A percentile compares a stretch with the other conserved stretches of the same genome.
These are phyloP conservation scores for Aplidium turbinatum DNA, from an alignment of 23 tunicate species.

Conservation along the genomic window DNA sequence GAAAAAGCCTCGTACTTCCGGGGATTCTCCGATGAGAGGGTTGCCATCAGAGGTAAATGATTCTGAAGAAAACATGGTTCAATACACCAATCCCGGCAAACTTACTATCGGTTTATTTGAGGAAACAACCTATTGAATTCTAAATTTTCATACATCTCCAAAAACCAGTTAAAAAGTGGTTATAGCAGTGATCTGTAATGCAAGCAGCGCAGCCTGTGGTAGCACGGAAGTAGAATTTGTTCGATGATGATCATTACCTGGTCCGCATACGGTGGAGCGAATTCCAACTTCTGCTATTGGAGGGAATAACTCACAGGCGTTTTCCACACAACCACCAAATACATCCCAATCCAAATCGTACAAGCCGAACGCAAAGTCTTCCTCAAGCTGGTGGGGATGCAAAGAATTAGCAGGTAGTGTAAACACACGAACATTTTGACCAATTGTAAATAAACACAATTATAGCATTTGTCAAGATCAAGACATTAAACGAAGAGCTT, in stretches of 20 bases:
- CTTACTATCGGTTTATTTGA: too few species aligned
- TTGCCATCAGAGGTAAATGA: constrained; percentile 71
- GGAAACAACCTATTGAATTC: too few species aligned
- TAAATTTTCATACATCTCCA: too few species aligned
- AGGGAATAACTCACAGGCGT: constrained; percentile 53
- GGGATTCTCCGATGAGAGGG: constrained; percentile 79
- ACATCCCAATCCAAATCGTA: constrained; percentile 82
- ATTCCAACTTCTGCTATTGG: constrained; percentile 69
- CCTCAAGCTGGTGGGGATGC: constrained; percentile 64
- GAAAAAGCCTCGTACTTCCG: constrained; percentile 73
- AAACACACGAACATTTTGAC: too few species aligned
- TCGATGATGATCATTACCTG: constrained; percentile 40
- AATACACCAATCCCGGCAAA: too few species aligned
- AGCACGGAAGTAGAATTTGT: neutral
- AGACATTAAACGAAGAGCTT: too few species aligned
- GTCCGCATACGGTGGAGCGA: constrained; percentile 79
- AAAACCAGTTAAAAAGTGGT: neutral
- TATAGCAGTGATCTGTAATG: neutral
- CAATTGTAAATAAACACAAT: too few species aligned
- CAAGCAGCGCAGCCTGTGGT: neutral
- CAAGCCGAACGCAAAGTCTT: constrained; percentile 75
- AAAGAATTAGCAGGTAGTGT: too few species aligned
- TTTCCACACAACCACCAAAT: constrained; percentile 33
- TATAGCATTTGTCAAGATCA: too few species aligned
- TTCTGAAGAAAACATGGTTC: constrained; percentile 56